Evolutionary conservation across 1,140 invertebrate genomes (phyloP).

Genomic region (Anthonomus grandis): DNA sequence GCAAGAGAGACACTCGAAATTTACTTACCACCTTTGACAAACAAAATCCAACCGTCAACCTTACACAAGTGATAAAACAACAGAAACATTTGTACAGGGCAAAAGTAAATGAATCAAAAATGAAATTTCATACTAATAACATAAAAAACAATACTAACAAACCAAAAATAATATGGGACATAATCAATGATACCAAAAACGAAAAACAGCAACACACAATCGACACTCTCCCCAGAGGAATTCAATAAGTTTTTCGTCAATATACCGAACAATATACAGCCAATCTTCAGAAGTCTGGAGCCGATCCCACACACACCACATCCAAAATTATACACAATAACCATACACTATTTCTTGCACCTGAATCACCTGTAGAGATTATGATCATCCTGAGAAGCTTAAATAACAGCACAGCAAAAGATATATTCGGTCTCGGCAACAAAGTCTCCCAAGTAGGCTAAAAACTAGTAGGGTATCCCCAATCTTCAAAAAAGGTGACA

Average conservation of each 20-base stretch:
- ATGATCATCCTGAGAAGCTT: slow-evolving; percentile 3
- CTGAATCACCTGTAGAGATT: too few species aligned
- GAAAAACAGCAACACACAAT: background rate
- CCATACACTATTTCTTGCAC: background rate
- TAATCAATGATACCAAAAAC: too few species aligned
- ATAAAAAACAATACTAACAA: background rate
- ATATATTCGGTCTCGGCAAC: too few species aligned
- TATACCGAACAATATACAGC: background rate
- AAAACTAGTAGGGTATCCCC: background rate
- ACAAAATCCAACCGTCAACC: background rate
- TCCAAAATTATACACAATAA: background rate
- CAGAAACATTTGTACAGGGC: background rate
- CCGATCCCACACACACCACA: background rate
- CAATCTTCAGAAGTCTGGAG: slow-evolving; percentile 1
- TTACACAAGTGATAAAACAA: background rate
- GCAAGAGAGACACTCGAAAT: too few species aligned
- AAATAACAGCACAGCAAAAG: too few species aligned
- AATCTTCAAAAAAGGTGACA: slow-evolving; percentile 2
- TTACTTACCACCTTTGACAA: background rate
- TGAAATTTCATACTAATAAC: background rate
- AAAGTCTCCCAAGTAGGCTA: slow-evolving; percentile 1
- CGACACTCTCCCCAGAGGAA: slow-evolving; percentile 1
- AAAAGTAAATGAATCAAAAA: background rate
- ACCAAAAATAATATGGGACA: too few species aligned
- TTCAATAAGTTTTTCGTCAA: too few species aligned